phyloP scores from a whole-genome alignment of 2,113 vertebrate genomes.

The Pelecanoides urinatrix region DNA sequence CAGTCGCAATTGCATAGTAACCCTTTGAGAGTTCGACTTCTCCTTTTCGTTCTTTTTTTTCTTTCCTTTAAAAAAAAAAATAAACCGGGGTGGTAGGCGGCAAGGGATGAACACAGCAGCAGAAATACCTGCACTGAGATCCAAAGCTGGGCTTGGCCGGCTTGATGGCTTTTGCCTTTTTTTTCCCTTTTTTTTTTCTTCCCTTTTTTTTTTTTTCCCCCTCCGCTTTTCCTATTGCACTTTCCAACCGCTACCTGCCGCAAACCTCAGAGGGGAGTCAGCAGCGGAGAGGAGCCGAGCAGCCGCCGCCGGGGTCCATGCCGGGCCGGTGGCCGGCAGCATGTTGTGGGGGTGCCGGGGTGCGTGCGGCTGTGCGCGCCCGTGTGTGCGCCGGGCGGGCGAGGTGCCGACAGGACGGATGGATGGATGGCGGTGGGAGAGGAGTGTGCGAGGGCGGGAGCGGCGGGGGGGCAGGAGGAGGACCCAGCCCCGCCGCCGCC shows the following conservation, averaged over 20 bases:
- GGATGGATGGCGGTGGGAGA: constrained; percentile 51
- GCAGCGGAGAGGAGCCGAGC: constrained; percentile 13
- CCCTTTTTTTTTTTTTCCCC: not conserved
- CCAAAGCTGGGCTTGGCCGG: constrained; percentile 6
- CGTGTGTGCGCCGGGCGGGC: constrained; percentile 31
- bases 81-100: constrained; percentile 29
- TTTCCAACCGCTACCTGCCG: constrained; percentile 29
- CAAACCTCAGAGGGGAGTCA: constrained; percentile 43
- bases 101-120: constrained; percentile 68
- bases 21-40: constrained; percentile 81
- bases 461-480: not conserved
- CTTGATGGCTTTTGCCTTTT: not conserved
- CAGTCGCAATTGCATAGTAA: constrained; percentile 99
- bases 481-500: too few species aligned
- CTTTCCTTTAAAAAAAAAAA: not conserved
- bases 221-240: constrained; percentile 7
- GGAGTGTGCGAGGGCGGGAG: constrained; percentile 56
- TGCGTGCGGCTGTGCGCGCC: constrained; percentile 4
- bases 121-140: constrained; percentile 65
- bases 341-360: constrained; percentile 54
- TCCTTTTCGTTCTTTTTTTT: constrained; percentile 25
- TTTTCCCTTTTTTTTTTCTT: not conserved
- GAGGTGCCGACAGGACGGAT: constrained; percentile 54
- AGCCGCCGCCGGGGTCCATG: constrained; percentile 32
- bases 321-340: constrained; percentile 45